Base-by-base conservation (phyloP, 2,113 vertebrate species). In the Donacobius atricapilla region DNA sequence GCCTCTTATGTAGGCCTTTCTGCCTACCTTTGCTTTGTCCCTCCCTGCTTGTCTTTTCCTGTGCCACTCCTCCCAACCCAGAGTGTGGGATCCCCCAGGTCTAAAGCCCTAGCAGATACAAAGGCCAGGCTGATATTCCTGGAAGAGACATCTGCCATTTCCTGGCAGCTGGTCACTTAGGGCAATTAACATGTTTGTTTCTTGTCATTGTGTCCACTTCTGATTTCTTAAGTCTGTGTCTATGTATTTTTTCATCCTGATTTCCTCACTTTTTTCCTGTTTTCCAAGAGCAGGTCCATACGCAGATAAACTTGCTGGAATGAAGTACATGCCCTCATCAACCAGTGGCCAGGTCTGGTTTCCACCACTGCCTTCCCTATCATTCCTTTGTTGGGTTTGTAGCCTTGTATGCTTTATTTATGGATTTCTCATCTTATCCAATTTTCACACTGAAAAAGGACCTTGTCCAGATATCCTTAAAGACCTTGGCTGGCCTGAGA, bases 31-130 rank as follows among this genome's bases (percentile, higher is more conserved):
- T 4, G 5, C 22, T 60, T 50, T 31, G 14, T 17, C 10, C 7
- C 21, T 19, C 6, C 22, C 22, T 25, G 19, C 13, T 42, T 31
- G 37, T 20, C 45, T 20, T 50, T 11, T 30, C n/a, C 40, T 47
- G 15, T 2, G 1, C 7, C 15, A 44, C 7, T 13, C 21, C 22
- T 35, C 27, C 12, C 20, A 71, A 5, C 24, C 17, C 2, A 0
- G 5, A 5, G 7, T 16, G 9, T 37, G 22, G 25, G 9, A 56
- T 20, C 3, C 2, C 28, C 4, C 27, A 10, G 3, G 5, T 25
- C 44, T 64, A 63, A 53, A 64, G 54, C 24, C 25, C 33, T 18
- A 33, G 8, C 31, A n/a, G 30, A 65, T 9, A 12, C 8, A 68
- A 92, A 70, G 14, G 19, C 14, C 25, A 77, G 28, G 39, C 39